Base-by-base conservation (phyloP, 2,113 vertebrate species). In the Microtus ochrogaster region DNA sequence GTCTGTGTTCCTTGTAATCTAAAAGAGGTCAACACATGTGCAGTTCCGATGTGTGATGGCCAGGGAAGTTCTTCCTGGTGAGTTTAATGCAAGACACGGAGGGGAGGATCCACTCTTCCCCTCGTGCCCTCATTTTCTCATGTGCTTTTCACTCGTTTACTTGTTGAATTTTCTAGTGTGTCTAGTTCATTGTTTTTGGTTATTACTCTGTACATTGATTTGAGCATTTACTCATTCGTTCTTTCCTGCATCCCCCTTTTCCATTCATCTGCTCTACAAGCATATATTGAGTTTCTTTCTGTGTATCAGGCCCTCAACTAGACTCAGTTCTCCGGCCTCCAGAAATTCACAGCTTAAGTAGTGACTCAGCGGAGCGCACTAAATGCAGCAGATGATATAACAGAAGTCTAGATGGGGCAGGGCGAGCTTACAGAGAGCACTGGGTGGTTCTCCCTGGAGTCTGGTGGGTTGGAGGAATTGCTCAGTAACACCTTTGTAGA, bases 221-320 rank as follows among this genome's bases (percentile, higher is more conserved):
- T 82, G 76, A 86, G 28, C 41, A 55, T 78, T 95, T 77, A 68
- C 39, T 91, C n/a, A 19, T 68, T 94, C 70, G 72, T 87, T 90
- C 65, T 84, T 97, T 94, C 41, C 33, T 76, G 24, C 78, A 81
- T 94, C 47, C 66, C 76, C 65, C 89, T 87, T 97, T 97, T 41
- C 70, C 76, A 89, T 91, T 36, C 73, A 63, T 89, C 88, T 22
- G 2, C 90, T 91, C 36, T 91, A 52, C 47, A 92, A 76, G 70
- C 70, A 66, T 47, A 77, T 82, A 68, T 66, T 77, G 86, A 92
- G 61, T 95, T 95, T 33, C 36, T 87, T 93, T 58, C 24, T 77
- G n/a, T 3, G 9, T 44, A 39, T 85, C 81, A 96, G 84, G 41
- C 41, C 66, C 66, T 89, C 36, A 70, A 76, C 93, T 92, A 91